Evolutionary conservation across 1,140 invertebrate species (phyloP), one percentile per base, ranked within the genome.

Genomic region (Ylistrum balloti): DNA sequence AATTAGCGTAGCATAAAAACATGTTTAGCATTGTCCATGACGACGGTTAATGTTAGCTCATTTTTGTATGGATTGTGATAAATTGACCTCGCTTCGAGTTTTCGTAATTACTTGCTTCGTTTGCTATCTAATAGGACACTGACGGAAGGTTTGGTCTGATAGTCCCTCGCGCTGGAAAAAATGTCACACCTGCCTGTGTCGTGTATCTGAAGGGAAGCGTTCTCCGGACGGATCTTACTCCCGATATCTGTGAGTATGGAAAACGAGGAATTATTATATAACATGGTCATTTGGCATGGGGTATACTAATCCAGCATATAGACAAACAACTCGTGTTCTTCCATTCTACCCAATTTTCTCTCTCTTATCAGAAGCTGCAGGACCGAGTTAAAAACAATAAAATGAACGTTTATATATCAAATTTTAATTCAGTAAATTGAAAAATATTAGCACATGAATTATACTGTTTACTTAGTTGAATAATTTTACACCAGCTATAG

Each of bases 1-100:
- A 74, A 74, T 74, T 74, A 74, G 56, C 56, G 56, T 74, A 74
- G 56, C 56, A 74, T 74, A 74, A 74, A 74, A 74, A 74, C 56
- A 74, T 74, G 56, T 74, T 74, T 74, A 28, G 56, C 56, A 74
- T 74, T 74, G 56, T 74, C 56, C 56, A 74, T 74, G 56, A 74
- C 56, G n/a, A 74, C 56, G 22, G n/a, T 28, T 74, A 56, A 74
- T 74, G 56, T 74, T 74, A 74, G 56, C 56, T 74, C 56, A 74
- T 74, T 74, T 74, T 74, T 74, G 56, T 28, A 74, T 74, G 56
- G 56, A 74, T 74, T 74, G 56, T 74, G 56, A 74, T 74, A 74
- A 74, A 74, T 74, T 74, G 56, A 74, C 56, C 56, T 74, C 56
- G 56, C 56, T 74, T 74, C 56, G 56, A 17, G 56, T 74, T 74